Conservation (phyloP, 2,888 invertebrate genomes). For the Oxyscelio sp. region DNA sequence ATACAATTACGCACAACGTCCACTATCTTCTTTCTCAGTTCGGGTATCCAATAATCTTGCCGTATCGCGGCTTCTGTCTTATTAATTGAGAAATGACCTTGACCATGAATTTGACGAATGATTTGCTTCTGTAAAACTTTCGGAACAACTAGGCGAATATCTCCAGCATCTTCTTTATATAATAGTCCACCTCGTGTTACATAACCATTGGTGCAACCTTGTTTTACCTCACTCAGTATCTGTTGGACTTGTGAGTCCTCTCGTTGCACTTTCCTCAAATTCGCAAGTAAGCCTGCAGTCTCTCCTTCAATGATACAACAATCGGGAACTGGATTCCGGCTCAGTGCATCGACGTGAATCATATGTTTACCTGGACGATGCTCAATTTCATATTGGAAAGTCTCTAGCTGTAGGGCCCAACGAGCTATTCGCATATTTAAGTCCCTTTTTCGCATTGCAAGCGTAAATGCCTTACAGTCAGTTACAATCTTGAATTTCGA, state of each 20-base stretch:
- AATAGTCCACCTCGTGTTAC: neutral
- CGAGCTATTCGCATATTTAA: too few relatives aligned
- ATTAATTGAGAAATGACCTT: constrained; percentile 11
- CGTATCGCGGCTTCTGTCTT: neutral
- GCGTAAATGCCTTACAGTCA: too few relatives aligned
- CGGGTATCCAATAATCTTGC: neutral
- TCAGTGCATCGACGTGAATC: neutral
- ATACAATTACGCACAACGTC: neutral
- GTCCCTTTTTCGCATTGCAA: too few relatives aligned
- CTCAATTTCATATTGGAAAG: neutral
- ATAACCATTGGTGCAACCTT: too few relatives aligned
- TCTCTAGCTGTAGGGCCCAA: too few relatives aligned
- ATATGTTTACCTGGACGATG: neutral
- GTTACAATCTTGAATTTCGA: constrained; percentile 40
- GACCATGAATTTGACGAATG: constrained; percentile 3
- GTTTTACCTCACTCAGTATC: too few relatives aligned
- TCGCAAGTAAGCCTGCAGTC: neutral
- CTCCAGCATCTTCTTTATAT: neutral
- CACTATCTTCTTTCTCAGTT: neutral
- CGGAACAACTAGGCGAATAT: neutral
- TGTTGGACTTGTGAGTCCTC: neutral
- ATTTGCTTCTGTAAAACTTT: neutral
- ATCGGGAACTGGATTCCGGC: neutral
- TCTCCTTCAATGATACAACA: neutral
- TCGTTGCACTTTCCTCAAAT: neutral